phyloP scores from a whole-genome alignment of 2,888 invertebrate genomes.

The Drosophila phalerata region DNA sequence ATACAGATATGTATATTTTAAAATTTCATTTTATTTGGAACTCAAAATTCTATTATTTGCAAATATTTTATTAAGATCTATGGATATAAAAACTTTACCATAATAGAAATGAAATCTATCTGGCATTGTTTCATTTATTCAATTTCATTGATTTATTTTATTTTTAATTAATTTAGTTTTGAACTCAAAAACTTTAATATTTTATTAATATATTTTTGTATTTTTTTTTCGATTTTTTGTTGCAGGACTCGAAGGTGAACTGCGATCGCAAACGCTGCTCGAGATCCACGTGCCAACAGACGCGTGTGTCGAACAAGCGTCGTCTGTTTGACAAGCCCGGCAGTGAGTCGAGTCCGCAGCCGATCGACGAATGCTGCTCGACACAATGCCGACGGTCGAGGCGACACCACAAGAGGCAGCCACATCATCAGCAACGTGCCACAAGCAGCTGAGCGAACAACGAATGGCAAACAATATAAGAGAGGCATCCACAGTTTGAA shows the following conservation, averaged over 20 bases:
- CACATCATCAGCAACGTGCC: conserved; percentile 67
- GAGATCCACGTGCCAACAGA: conserved; percentile 82
- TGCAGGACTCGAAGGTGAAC: conserved; percentile 92
- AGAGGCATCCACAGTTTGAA: conserved; percentile 16
- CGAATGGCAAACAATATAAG: conserved; percentile 16
- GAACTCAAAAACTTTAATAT: not conserved
- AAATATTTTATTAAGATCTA: too few species aligned
- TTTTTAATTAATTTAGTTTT: too few species aligned
- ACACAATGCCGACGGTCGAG: conserved; percentile 84
- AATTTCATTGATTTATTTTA: too few species aligned
- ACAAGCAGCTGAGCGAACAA: conserved; percentile 59
- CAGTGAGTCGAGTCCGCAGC: conserved; percentile 87
- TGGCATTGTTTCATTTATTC: too few species aligned
- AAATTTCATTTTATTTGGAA: too few species aligned
- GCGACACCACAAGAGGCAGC: conserved; percentile 84
- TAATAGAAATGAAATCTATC: too few species aligned
- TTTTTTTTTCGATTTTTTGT: not conserved
- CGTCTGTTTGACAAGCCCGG: conserved; percentile 88
- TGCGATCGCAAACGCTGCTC: conserved; percentile 91
- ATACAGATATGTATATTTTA: too few species aligned
- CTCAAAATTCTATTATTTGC: too few species aligned
- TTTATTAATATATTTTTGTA: conserved; percentile 5
- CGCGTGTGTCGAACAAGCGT: conserved; percentile 78
- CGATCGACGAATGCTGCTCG: conserved; percentile 85
- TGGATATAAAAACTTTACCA: too few species aligned